Percentiles rank a stretch among this genome's conserved stretches.
phyloP scores from a whole-genome alignment of 2,797 vertebrate genomes.

The Acropternis orthonyx region DNA sequence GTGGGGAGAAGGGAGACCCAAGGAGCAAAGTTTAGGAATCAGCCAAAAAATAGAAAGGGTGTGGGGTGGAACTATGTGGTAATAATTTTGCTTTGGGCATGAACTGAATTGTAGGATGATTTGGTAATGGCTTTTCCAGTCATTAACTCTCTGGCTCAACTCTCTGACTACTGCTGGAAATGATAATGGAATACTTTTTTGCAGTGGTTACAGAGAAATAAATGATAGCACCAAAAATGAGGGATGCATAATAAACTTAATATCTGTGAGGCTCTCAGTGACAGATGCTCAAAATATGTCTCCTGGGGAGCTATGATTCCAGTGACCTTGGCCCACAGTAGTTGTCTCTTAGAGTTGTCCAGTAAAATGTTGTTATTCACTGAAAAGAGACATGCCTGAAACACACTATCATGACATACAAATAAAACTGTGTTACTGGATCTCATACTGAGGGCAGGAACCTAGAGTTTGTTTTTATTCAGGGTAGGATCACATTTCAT shows the following conservation, averaged over 20 bases:
- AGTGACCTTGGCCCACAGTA: not conserved
- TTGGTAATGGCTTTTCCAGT: not conserved
- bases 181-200: not conserved
- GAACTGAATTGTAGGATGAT: not conserved
- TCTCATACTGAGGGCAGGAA: not conserved
- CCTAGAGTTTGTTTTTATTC: not conserved
- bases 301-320: not conserved
- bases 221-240: not conserved
- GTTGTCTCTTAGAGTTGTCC: not conserved
- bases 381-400: not conserved
- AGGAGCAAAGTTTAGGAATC: not conserved
- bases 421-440: not conserved
- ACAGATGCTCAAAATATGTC: not conserved
- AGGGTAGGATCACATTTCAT: not conserved
- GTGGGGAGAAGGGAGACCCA: not conserved
- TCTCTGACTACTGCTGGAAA: conserved; percentile 17
- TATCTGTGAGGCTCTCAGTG: not conserved
- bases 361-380: not conserved
- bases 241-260: not conserved
- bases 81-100: not conserved
- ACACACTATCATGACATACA: not conserved
- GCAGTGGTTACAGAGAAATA: not conserved
- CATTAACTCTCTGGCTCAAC: not conserved
- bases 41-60: not conserved
- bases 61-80: not conserved